phyloP scores from a whole-genome alignment of 2,797 vertebrate genomes.

The Lophius americanus region DNA sequence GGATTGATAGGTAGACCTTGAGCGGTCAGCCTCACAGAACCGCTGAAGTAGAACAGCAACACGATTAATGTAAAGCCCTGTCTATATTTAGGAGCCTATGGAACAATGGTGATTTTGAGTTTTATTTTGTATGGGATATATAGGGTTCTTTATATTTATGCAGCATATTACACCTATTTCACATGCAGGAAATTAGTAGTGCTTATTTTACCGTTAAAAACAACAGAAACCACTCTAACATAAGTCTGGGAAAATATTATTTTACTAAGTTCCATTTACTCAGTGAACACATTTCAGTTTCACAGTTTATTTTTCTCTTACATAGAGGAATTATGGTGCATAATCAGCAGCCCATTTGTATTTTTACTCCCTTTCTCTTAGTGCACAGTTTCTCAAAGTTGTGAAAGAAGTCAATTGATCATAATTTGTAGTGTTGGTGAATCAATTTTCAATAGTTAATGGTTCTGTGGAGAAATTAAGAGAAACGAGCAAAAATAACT shows the following conservation, averaged over 20 bases:
- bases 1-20: slow-evolving; percentile 75
- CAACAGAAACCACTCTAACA: slow-evolving; percentile 2
- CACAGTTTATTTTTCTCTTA: slow-evolving; percentile 47
- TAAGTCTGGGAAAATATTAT: slow-evolving; percentile 11
- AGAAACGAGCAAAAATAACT: neutral
- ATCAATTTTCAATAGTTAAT: neutral
- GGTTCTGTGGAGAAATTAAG: neutral
- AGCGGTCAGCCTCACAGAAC: slow-evolving; percentile 61
- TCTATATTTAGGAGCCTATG: slow-evolving; percentile 44
- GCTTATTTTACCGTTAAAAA: slow-evolving; percentile 17
- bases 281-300: slow-evolving; percentile 30
- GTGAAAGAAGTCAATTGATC: neutral
- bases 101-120: slow-evolving; percentile 22
- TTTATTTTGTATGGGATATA: neutral
- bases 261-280: slow-evolving; percentile 38
- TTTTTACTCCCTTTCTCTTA: neutral
- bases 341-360: slow-evolving; percentile 58
- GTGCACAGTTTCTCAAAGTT: slow-evolving; percentile 5
- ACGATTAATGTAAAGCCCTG: slow-evolving; percentile 63
- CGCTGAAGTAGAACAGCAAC: slow-evolving; percentile 58
- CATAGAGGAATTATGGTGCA: slow-evolving; percentile 41
- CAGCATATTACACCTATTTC: slow-evolving; percentile 4
- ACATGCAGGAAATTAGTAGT: neutral
- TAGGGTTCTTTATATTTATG: slow-evolving; percentile 1
- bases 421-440: neutral